Conservation (phyloP, 2,797 vertebrate genomes). For the Bovichtus diacanthus region DNA sequence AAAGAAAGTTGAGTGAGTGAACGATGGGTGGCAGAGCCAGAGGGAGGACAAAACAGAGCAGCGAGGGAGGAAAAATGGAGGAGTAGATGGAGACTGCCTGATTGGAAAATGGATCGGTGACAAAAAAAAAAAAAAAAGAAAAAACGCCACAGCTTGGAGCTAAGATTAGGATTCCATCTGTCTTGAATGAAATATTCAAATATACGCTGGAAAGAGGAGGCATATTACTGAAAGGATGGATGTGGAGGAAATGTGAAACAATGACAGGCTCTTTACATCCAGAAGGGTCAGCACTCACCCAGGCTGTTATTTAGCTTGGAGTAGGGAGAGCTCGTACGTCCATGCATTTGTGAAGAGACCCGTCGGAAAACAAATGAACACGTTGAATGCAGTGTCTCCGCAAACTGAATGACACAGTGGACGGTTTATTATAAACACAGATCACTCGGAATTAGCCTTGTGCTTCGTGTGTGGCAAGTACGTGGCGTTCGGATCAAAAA, state of each 20-base stretch:
- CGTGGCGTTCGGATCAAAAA: not conserved
- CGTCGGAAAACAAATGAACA: conserved; percentile 36
- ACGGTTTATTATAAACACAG: conserved; percentile 7
- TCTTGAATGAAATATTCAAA: conserved; percentile 91
- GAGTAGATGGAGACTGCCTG: conserved; percentile 76
- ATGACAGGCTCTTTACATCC: conserved; percentile 76
- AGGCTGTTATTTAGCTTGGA: conserved; percentile 55
- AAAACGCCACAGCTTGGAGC: conserved; percentile 86
- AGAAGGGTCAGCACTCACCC: conserved; percentile 63
- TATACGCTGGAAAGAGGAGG: conserved; percentile 75
- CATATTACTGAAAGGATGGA: conserved; percentile 83
- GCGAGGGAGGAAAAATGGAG: conserved; percentile 71
- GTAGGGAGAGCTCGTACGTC: conserved; percentile 39
- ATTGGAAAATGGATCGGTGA: conserved; percentile 87
- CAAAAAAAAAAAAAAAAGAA: no score
- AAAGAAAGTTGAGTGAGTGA: conserved; percentile 70
- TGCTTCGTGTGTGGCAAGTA: conserved; percentile 6
- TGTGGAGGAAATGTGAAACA: conserved; percentile 83
- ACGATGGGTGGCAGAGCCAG: conserved; percentile 73
- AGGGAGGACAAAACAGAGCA: conserved; percentile 68
- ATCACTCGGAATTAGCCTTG: not conserved
- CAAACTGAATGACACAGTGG: conserved; percentile 8
- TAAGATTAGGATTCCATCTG: conserved; percentile 91
- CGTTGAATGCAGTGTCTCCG: conserved; percentile 22
- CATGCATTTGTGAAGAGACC: conserved; percentile 32